Conservation (phyloP, 2,888 invertebrate species). For the Epinotia bilunana region DNA sequence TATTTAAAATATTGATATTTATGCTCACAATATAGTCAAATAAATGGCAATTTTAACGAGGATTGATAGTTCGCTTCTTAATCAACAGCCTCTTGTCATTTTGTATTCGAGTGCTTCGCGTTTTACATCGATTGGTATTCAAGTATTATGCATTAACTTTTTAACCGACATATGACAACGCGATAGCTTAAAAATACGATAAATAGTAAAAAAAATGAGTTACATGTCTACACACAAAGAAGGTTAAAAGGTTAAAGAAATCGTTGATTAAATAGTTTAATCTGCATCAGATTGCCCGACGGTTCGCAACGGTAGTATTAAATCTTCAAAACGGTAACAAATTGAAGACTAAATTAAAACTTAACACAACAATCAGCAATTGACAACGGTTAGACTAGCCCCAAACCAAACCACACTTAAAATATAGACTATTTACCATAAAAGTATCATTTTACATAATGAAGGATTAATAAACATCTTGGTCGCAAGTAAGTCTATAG, state of each 20-base stretch:
- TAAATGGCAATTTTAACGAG: not conserved
- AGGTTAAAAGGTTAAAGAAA: no score
- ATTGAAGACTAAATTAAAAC: constrained; percentile 5
- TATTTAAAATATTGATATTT: not conserved
- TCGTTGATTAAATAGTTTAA: no score
- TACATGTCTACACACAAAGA: no score
- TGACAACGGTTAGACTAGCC: constrained; percentile 18
- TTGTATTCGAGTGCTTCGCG: not conserved
- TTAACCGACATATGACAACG: not conserved
- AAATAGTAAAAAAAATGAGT: no score
- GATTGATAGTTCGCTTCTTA: not conserved
- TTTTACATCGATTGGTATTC: no score
- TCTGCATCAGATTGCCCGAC: not conserved
- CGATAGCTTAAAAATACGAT: not conserved
- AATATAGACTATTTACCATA: not conserved
- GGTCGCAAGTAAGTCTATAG: not conserved
- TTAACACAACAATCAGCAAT: constrained; percentile 9
- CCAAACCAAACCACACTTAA: not conserved
- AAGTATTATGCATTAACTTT: no score
- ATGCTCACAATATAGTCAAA: not conserved
- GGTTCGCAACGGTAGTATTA: not conserved
- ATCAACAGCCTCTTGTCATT: not conserved
- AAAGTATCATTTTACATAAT: not conserved
- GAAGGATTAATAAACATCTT: not conserved
- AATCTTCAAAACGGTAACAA: not conserved